Base-by-base conservation (phyloP, 2,888 invertebrate genomes). In the Aspidiotus destructor region DNA sequence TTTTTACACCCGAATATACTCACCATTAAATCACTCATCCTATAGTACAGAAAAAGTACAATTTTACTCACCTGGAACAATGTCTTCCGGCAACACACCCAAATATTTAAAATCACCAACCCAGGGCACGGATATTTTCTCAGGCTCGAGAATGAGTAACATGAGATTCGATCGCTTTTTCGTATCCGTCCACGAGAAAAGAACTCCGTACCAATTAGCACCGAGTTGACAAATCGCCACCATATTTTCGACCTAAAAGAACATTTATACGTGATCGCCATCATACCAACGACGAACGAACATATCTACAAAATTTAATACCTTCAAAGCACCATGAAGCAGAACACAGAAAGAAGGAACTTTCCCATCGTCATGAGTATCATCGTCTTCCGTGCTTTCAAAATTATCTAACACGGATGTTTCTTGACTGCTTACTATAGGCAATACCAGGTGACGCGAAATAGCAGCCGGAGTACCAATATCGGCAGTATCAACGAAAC, bases 111-210 rank as follows among this genome's bases (percentile, higher is more conserved):
- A 81, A 75, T 89, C 86, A 0, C 95, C 95, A 60, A 95, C 80
- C 95, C 96, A 96, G 0, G 94, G 92, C 70, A 95, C 86, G 6
- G 88, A 81, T 77, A 86, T 83, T 10, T 79, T 74, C 15, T 92
- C 91, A 54, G 90, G 92, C 71, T 89, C 86, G 75, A 95, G 81
- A 44, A 92, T 82, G 41, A 92, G 91, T 42, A 97, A 80, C 87
- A 96, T 88, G 57, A 97, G 80, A 77, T 95, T 95, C 0, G 95
- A 94, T 76, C 91, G 91, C 77, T 92, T 92, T 75, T 91, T 91
- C 58, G 85, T 88, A 77, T 96, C 96, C 13, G 93, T 92, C 87
- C 92, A 94, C 0, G 95, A 92, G 74, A 92, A 89, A 70, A 97
- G 81, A 71, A 94, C 88, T n/a, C 96, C 96, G 80, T 85, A 94